Evolutionary conservation across 2,797 vertebrate genomes (phyloP).

Genomic region (Catamblyrhynchus diadema): DNA sequence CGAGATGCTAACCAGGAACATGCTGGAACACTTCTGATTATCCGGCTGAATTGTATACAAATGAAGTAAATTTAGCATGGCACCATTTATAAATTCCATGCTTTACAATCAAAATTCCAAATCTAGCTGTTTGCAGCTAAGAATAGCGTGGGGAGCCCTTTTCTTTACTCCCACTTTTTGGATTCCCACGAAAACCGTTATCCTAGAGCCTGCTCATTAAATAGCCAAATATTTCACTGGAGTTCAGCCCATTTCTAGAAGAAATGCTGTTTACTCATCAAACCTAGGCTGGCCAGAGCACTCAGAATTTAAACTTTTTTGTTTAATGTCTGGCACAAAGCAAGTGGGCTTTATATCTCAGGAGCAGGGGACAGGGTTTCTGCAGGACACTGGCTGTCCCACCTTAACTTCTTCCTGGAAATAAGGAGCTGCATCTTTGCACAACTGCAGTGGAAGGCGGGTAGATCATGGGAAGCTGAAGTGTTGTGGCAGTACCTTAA

Average conservation of each 20-base stretch:
- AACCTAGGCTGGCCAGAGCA: neutral
- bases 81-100: slow-evolving; percentile 57
- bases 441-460: neutral
- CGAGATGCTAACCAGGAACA: slow-evolving; percentile 39
- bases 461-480: neutral
- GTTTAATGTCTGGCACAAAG: neutral
- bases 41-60: slow-evolving; percentile 29
- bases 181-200: slow-evolving; percentile 74
- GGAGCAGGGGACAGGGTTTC: neutral
- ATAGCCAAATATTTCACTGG: slow-evolving; percentile 62
- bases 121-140: slow-evolving; percentile 63
- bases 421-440: neutral
- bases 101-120: slow-evolving; percentile 69
- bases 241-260: slow-evolving; percentile 62
- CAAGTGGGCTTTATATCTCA: slow-evolving; percentile 41
- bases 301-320: neutral
- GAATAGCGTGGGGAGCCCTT: slow-evolving; percentile 68
- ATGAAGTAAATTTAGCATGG: slow-evolving; percentile 64
- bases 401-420: neutral
- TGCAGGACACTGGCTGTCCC: neutral
- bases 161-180: slow-evolving; percentile 23
- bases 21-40: slow-evolving; percentile 6
- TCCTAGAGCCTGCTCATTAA: slow-evolving; percentile 57
- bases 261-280: slow-evolving; percentile 28
- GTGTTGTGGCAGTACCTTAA: neutral